A percentile compares a stretch with the other conserved stretches of the same genome.
Conservation (phyloP, 2,888 invertebrate genomes). For the Athripsodes cinereus region DNA sequence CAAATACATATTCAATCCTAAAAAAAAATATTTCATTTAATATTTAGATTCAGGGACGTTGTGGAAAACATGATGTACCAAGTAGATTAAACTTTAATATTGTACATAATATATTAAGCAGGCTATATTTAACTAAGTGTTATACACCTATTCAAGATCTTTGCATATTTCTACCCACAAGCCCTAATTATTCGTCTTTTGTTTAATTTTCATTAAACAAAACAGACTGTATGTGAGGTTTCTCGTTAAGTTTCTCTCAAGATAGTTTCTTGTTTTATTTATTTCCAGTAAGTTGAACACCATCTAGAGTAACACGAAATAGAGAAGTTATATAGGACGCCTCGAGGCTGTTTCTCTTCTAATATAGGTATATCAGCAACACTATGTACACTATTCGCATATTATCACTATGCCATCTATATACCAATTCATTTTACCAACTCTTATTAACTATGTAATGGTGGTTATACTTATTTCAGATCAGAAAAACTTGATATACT, state of each 20-base stretch:
- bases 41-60: too few relatives aligned
- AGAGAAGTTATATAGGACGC: conserved; percentile 24
- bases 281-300: conserved; percentile 25
- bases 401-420: background rate
- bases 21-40: too few relatives aligned
- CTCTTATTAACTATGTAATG: background rate
- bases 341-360: conserved; percentile 22
- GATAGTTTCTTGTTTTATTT: conserved; percentile 27
- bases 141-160: too few relatives aligned
- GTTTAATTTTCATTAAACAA: background rate
- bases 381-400: background rate
- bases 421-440: background rate
- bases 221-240: conserved; percentile 20
- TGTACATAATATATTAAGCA: too few relatives aligned
- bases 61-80: too few relatives aligned
- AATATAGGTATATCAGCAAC: conserved; percentile 18
- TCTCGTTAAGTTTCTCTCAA: conserved; percentile 22
- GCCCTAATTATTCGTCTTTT: background rate
- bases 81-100: too few relatives aligned
- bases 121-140: too few relatives aligned
- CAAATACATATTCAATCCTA: too few relatives aligned
- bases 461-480: background rate
- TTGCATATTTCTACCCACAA: too few relatives aligned
- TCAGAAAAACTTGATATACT: background rate
- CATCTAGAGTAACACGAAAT: conserved; percentile 16